Base-by-base conservation (phyloP, 2,888 invertebrate species). In the Caenorhabditis sp. region DNA sequence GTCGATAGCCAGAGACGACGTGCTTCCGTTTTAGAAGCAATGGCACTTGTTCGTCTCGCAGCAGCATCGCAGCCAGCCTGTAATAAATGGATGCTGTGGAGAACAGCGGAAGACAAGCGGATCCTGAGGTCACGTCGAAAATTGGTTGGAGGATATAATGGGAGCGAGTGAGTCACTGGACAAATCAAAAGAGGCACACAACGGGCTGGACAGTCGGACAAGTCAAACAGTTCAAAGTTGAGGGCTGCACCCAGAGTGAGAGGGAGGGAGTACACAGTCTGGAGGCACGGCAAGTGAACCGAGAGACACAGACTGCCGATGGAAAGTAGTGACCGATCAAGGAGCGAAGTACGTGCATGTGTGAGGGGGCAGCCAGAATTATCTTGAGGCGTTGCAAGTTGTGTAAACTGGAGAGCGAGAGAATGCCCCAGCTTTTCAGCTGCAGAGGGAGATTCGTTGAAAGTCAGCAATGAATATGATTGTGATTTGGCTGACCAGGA, bases 1-100 rank as follows among this genome's bases (percentile, higher is more conserved):
- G 87, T 48, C 87, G 83, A 74, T 87, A 87, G 43, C 86, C 87
- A 20, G 62, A 65, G 24, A 74, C 74, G 37, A 85, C 73, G 77
- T 85, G 83, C 37, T 65, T 61, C 53, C 86, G 72, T 37, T 83
- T 79, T 30, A 86, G 70, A 8, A 85, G 71, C 30, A 58, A 27
- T 30, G 85, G 85, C 15, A 85, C 78, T 26, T 85, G 82, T 17
- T 80, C 74, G 48, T 73, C 63, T 17, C 59, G 66, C 15, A 76
- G 63, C 27, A 76, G 20, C 70, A 68, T 71, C 35, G 41, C 56
- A 48, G 24, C 24, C 20, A 11, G 48, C 48, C 61, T 65, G 20
- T 48, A 56, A 46, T 46, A 8, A 39, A 1, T 15, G 41, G 27
- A 15, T 15, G 26, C 13, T 37, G 39, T 24, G 13, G 20, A 9